These are phyloP conservation scores for Neodiprion pinetum DNA, from an alignment of 1,140 invertebrate species.

Conservation along the genomic window DNA sequence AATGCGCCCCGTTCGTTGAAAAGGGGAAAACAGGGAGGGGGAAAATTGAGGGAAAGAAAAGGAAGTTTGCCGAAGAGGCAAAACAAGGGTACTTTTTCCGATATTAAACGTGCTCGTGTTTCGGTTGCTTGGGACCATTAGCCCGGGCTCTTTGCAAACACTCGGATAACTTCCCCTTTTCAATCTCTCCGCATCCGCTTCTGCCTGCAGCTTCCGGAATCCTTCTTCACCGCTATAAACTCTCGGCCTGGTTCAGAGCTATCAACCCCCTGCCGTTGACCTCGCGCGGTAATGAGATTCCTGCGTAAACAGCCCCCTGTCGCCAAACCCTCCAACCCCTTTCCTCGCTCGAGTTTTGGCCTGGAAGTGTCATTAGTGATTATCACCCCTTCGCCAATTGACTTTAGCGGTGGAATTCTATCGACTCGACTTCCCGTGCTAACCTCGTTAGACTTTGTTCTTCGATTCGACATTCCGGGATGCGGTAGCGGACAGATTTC, in stretches of 20 bases:
- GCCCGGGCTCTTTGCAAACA: not conserved
- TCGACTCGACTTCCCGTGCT: not conserved
- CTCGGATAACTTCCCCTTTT: not conserved
- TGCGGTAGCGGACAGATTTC: too few relatives aligned
- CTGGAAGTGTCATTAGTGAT: conserved; percentile 2
- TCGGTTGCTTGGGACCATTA: not conserved
- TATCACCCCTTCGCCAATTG: not conserved
- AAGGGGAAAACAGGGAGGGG: conserved; percentile 11
- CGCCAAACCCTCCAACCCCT: too few relatives aligned
- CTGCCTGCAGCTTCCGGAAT: not conserved
- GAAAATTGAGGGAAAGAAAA: conserved; percentile 14
- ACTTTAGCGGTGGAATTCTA: not conserved
- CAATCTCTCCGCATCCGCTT: too few relatives aligned
- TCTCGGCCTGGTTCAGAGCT: too few relatives aligned
- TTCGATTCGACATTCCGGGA: too few relatives aligned
- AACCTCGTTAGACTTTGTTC: too few relatives aligned
- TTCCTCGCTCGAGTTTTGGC: too few relatives aligned
- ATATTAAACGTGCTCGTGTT: too few relatives aligned
- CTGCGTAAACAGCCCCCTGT: too few relatives aligned
- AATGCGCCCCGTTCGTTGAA: conserved; percentile 13
- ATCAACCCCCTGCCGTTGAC: too few relatives aligned
- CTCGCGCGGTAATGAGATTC: too few relatives aligned
- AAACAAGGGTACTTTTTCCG: not conserved
- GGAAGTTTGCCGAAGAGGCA: conserved; percentile 26
- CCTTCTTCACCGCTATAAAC: too few relatives aligned